A percentile compares a stretch with the other conserved stretches of the same genome.
Evolutionary conservation across 2,888 invertebrate genomes (phyloP).

Genomic region (Tinea pellionella): DNA sequence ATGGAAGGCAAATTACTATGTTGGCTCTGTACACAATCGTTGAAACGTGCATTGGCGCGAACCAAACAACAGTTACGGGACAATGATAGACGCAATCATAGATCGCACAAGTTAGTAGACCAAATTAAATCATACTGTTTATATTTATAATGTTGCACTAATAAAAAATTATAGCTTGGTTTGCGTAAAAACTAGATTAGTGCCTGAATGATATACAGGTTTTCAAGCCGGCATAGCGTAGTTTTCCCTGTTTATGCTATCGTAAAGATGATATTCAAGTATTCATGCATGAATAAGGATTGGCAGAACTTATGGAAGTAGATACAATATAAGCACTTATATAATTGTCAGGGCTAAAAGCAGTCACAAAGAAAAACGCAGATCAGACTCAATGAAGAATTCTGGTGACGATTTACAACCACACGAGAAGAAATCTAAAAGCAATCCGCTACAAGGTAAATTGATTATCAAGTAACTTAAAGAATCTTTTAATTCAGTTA

Average conservation of each 20-base stretch:
- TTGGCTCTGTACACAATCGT: conserved; percentile 94
- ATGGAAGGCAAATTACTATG: conserved; percentile 95
- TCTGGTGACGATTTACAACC: conserved; percentile 52
- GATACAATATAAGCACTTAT: too few relatives aligned
- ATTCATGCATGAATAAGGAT: too few relatives aligned
- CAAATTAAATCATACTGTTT: neutral
- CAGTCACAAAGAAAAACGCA: conserved; percentile 75
- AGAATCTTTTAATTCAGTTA: too few relatives aligned
- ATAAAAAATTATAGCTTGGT: too few relatives aligned
- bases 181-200: too few relatives aligned
- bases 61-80: conserved; percentile 84
- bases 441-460: conserved; percentile 56
- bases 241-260: too few relatives aligned
- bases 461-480: too few relatives aligned
- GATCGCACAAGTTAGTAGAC: conserved; percentile 60
- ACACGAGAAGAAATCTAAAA: conserved; percentile 54
- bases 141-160: neutral
- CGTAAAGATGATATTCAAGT: too few relatives aligned
- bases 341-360: conserved; percentile 65
- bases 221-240: too few relatives aligned
- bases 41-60: conserved; percentile 90
- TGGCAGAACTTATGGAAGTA: too few relatives aligned
- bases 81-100: conserved; percentile 70
- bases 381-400: conserved; percentile 72
- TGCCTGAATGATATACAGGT: too few relatives aligned